Base-by-base conservation (phyloP, 2,888 invertebrate genomes). In the Stratiomys singularior region DNA sequence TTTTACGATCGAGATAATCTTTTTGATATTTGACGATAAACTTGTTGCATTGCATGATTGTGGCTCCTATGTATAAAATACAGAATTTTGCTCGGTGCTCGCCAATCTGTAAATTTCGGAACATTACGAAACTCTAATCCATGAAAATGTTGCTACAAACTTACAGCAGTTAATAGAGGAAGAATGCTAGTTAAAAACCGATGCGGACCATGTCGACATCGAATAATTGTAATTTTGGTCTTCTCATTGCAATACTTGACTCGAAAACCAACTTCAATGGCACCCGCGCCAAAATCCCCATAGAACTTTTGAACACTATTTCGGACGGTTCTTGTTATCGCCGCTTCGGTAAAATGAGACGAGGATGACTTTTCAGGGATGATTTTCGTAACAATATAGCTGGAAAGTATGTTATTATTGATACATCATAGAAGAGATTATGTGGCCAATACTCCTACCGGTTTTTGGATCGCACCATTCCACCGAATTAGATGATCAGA, bases 241-340 rank as follows among this genome's bases (percentile, higher is more conserved):
- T 90, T 89, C 81, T 91, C 90, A 86, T 95, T 95, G 83, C 93
- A 93, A 87, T 95, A 95, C 88, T 94, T 94, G 27, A 93, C 92
- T 84, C 90, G 87, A 82, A 95, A 93, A 27, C 94, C 95, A 77
- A 90, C 88, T 83, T 90, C 91, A 7, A 93, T 89, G 1, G 93
- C 89, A 9, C 93, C 94, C 44, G 89, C 86, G 11, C 94, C 95
- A 84, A 92, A 94, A 83, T 94, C 93, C 0, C 95, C 95, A 85
- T 93, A 92, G 77, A 93, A 84, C 82, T 91, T 90, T 82, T 93
- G 90, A 15, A 95, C 90, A 86, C 91, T 91, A 27, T 88, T 86
- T 21, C 91, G 83, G 69, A 95, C 85, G 63, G 84, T 83, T 77
- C 84, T 84, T 3, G 82, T 71, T 18, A 87, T 77, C 0, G 87